Evolutionary conservation across 2,888 invertebrate genomes (phyloP), one percentile per base, ranked within the genome.

Genomic region (Scaptomyza parva): DNA sequence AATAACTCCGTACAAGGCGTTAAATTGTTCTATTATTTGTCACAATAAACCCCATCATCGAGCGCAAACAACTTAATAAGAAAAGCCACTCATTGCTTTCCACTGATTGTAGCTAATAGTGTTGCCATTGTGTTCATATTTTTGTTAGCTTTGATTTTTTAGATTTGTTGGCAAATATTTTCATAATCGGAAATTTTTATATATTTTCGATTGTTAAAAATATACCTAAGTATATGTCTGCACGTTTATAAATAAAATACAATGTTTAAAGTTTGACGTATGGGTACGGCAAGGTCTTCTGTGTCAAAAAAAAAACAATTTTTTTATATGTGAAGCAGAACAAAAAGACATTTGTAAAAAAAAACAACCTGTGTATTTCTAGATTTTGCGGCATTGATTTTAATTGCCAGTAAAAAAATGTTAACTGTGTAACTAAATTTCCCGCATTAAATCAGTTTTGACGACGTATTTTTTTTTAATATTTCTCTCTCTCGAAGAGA

Each of bases 71-170:
- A 44, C 26, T 44, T 12, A 26, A 17, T 28, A 45, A 26, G 2
- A 30, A 45, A 12, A 30, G 5, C 5, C 4, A 12, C 7, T 17
- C 3, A 11, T 28, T 39, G 20, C 39, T n/a, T 52, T 39, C 22
- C 11, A 18, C 18, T 17, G 7, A 30, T 22, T 22, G 39, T 40
- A 12, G 37, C 12, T 17, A 9, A n/a, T 17, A 17, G 22, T 30
- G 8, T 17, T 57, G 57, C 30, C 53, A 53, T 11, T 28, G 52
- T 30, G 30, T 37, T 57, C 2, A 0, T n/a, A 20, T 14, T 14
- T 17, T 17, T 20, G 1, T 22, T n/a, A 0, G 9, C 5, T 26
- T 17, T 17, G 2, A 44, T 26, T 44, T 8, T 12, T 24, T 33
- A 1, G 26, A 41, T 18, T 20, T 11, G 6, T 20, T 20, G 12